Evolutionary conservation across 2,797 vertebrate genomes (phyloP).

Genomic region (Lacerta agilis): DNA sequence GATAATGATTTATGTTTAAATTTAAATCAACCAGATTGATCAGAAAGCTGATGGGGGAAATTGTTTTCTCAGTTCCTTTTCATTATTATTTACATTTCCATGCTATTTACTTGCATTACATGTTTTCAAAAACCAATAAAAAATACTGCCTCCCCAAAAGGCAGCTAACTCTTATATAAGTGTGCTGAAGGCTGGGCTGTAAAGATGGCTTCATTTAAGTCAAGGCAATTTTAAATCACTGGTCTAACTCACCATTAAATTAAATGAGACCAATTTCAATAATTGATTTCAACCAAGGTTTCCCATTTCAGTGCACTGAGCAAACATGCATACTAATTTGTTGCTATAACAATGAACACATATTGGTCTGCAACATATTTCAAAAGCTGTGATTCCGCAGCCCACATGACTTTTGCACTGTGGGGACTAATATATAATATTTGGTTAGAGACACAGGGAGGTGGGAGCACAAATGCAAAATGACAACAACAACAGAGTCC

Average conservation of each 20-base stretch:
- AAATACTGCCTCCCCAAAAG: background rate
- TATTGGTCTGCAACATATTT: background rate
- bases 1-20: too few species aligned
- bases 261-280: background rate
- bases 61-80: background rate
- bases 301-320: background rate
- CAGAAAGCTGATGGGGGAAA: too few species aligned
- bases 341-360: background rate
- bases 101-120: too few species aligned
- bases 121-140: too few species aligned
- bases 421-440: background rate
- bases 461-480: background rate
- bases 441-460: background rate
- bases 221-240: background rate
- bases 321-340: background rate
- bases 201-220: slow-evolving; percentile 1
- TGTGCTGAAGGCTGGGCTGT: background rate
- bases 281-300: background rate
- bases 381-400: background rate
- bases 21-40: too few species aligned
- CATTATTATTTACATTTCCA: too few species aligned
- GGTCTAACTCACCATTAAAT: background rate
- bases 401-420: background rate
- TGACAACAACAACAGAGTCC: background rate
- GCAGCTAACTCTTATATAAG: background rate